A percentile compares a stretch with the other conserved stretches of the same genome.
phyloP scores from a whole-genome alignment of 2,113 vertebrate genomes.

The Podarcis raffonei region DNA sequence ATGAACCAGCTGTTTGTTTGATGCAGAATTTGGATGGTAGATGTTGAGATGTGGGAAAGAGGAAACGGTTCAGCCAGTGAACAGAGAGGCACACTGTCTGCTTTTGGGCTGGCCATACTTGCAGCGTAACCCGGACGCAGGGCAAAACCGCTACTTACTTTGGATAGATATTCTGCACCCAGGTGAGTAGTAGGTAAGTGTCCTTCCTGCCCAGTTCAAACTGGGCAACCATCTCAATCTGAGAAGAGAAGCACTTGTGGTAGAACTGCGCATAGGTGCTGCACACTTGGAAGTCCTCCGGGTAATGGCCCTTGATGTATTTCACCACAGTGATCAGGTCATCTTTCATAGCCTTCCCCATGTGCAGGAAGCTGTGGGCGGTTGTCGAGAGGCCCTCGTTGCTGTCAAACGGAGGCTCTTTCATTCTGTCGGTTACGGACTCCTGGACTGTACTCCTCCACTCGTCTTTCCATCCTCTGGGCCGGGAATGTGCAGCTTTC shows the following conservation, averaged over 20 bases:
- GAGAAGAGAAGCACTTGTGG: conserved; percentile 78
- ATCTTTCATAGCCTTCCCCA: conserved; percentile 82
- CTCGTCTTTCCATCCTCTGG: conserved; percentile 72
- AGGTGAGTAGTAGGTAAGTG: conserved; percentile 81
- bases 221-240: conserved; percentile 61
- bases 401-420: conserved; percentile 5
- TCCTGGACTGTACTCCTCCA: conserved; percentile 73
- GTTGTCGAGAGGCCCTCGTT: conserved; percentile 64
- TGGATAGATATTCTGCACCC: conserved; percentile 83
- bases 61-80: neutral
- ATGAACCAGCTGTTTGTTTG: neutral
- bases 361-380: conserved; percentile 76
- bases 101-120: too few species aligned
- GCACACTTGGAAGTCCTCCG: conserved; percentile 80
- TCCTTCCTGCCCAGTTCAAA: conserved; percentile 77
- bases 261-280: conserved; percentile 81
- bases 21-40: neutral
- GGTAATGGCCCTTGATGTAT: conserved; percentile 79
- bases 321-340: conserved; percentile 81
- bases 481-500: conserved; percentile 66
- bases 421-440: conserved; percentile 73
- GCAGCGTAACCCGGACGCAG: too few species aligned
- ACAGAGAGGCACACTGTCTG: too few species aligned
- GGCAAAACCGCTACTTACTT: conserved; percentile 70
- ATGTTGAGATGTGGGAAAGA: neutral